Conservation (phyloP, 2,797 vertebrate species). For the Diceros bicornis region DNA sequence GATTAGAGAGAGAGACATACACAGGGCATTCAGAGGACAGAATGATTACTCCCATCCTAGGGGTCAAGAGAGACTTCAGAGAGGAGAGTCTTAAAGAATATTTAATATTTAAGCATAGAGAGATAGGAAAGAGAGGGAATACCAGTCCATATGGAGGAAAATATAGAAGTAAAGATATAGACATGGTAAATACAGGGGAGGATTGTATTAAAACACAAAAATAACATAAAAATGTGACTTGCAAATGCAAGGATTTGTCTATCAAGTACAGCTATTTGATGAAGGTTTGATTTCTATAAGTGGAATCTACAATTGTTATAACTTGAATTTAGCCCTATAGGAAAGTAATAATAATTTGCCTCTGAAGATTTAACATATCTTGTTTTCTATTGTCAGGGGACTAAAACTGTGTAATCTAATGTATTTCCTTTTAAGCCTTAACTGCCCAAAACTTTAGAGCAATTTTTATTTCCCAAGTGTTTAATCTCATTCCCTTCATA, state of each 20-base stretch:
- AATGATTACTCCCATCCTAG: not conserved
- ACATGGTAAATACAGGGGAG: not conserved
- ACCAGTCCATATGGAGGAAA: not conserved
- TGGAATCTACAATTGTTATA: not conserved
- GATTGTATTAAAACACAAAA: constrained; percentile 8
- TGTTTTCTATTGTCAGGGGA: constrained; percentile 37
- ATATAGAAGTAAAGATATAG: not conserved
- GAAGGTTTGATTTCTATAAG: not conserved
- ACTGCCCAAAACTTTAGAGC: constrained; percentile 19
- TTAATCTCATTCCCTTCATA: not conserved
- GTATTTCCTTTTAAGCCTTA: constrained; percentile 18
- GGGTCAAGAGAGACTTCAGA: not conserved
- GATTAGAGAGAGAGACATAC: not conserved
- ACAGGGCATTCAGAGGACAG: not conserved
- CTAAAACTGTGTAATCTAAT: not conserved
- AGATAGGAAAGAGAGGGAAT: not conserved
- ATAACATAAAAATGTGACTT: not conserved
- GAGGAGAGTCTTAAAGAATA: not conserved
- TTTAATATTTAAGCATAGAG: not conserved
- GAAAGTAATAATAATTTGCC: not conserved
- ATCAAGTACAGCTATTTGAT: not conserved
- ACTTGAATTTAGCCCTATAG: not conserved
- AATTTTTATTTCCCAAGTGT: constrained; percentile 25
- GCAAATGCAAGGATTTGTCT: not conserved
- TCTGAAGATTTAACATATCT: constrained; percentile 34